Percentiles rank a stretch among this genome's conserved stretches.
phyloP scores from a whole-genome alignment of 2,113 vertebrate species.

The Scophthalmus maximus region DNA sequence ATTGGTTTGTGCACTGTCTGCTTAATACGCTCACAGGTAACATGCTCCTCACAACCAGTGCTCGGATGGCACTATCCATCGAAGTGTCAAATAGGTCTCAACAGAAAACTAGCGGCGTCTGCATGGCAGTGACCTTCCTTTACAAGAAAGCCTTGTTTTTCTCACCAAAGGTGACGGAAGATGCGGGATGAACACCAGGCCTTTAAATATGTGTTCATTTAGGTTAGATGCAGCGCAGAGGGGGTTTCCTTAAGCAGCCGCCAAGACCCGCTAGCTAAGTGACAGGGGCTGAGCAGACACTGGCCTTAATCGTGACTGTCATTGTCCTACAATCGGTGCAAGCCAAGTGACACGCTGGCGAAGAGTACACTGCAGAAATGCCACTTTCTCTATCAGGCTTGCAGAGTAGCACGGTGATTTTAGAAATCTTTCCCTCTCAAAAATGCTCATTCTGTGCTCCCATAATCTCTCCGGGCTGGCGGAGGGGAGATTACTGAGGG shows the following conservation, averaged over 20 bases:
- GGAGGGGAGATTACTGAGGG: slow-evolving; percentile 24
- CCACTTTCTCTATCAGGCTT: not conserved
- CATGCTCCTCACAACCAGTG: slow-evolving; percentile 38
- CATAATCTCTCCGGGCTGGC: slow-evolving; percentile 26
- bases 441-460: slow-evolving; percentile 22
- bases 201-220: not conserved
- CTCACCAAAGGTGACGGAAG: not conserved
- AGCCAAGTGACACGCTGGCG: not conserved
- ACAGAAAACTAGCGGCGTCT: slow-evolving; percentile 52
- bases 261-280: slow-evolving; percentile 11
- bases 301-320: slow-evolving; percentile 37
- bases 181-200: not conserved
- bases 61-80: slow-evolving; percentile 44
- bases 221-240: slow-evolving; percentile 4
- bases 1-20: slow-evolving; percentile 26
- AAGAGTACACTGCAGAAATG: not conserved
- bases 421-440: slow-evolving; percentile 1
- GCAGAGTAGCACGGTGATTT: slow-evolving; percentile 19
- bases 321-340: slow-evolving; percentile 2
- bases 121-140: slow-evolving; percentile 21
- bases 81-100: slow-evolving; percentile 34
- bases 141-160: slow-evolving; percentile 1
- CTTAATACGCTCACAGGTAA: slow-evolving; percentile 34
- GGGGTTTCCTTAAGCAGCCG: slow-evolving; percentile 16
- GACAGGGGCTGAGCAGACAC: slow-evolving; percentile 21